Conservation (phyloP, 2,888 invertebrate genomes). For the Timema podura region DNA sequence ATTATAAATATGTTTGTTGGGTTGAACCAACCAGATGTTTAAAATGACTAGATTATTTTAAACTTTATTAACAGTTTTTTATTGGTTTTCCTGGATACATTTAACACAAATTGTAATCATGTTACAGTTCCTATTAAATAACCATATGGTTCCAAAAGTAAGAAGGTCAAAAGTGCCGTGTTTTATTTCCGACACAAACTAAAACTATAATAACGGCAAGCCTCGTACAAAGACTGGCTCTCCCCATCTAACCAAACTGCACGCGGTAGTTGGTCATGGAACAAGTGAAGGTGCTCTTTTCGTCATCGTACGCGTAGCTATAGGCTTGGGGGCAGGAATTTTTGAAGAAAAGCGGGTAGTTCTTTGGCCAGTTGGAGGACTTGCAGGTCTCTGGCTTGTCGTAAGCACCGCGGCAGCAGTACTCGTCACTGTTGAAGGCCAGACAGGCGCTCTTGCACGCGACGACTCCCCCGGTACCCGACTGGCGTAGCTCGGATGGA, state of each 20-base stretch:
- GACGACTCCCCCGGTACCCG: conserved; percentile 6
- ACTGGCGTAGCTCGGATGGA: conserved; percentile 40
- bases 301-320: conserved; percentile 20
- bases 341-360: conserved; percentile 19
- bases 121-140: too few relatives aligned
- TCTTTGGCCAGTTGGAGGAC: conserved; percentile 3
- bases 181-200: too few relatives aligned
- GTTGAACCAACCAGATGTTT: too few relatives aligned
- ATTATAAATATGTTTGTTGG: too few relatives aligned
- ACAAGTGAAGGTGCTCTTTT: conserved; percentile 12
- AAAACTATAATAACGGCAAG: too few relatives aligned
- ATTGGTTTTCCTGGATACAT: too few relatives aligned
- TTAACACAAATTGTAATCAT: too few relatives aligned
- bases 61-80: too few relatives aligned
- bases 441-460: conserved; percentile 20
- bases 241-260: conserved; percentile 18
- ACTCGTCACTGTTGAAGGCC: conserved; percentile 18
- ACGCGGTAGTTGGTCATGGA: conserved; percentile 18
- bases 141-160: too few relatives aligned
- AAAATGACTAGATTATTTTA: too few relatives aligned
- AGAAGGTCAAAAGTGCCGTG: too few relatives aligned
- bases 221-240: too few relatives aligned
- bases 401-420: conserved; percentile 18
- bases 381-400: conserved; percentile 8
- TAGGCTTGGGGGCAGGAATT: conserved; percentile 15